Percentiles rank a stretch among this genome's conserved stretches.
Conservation (phyloP, 2,113 vertebrate species). For the Ageneiosus marmoratus region DNA sequence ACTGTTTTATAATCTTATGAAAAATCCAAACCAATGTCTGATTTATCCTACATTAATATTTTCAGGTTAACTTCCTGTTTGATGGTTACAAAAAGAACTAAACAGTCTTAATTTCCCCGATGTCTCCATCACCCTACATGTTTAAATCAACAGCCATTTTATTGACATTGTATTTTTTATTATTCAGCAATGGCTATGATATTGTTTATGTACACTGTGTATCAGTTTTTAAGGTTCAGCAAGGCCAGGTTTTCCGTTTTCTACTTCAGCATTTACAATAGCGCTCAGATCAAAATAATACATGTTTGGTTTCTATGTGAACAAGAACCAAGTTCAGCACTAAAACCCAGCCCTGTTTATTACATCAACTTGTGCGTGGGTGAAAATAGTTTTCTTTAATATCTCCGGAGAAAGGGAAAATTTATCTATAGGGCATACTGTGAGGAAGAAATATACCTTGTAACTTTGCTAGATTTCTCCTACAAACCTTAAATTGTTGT, state of each 20-base stretch:
- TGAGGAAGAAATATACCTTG: background rate
- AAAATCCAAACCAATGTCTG: background rate
- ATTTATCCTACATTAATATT: background rate
- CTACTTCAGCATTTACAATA: background rate
- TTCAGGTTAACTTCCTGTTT: background rate
- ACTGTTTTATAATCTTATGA: background rate
- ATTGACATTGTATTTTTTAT: background rate
- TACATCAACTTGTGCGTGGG: background rate
- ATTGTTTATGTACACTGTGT: background rate
- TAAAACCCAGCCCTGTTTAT: background rate
- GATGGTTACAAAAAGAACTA: background rate
- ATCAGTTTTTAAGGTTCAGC: background rate
- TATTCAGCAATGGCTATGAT: background rate
- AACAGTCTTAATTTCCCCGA: background rate
- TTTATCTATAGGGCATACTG: background rate
- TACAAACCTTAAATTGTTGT: background rate
- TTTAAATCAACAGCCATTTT: background rate
- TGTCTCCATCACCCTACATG: background rate
- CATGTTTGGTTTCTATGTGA: background rate
- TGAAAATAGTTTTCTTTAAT: slow-evolving; percentile 8
- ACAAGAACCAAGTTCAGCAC: background rate
- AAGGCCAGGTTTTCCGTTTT: background rate
- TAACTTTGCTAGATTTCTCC: background rate
- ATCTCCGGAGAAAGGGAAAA: background rate
- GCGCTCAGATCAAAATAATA: background rate